Evolutionary conservation across 2,888 invertebrate genomes (phyloP), one percentile per base, ranked within the genome.

Genomic region (Cheilosia scutellata): DNA sequence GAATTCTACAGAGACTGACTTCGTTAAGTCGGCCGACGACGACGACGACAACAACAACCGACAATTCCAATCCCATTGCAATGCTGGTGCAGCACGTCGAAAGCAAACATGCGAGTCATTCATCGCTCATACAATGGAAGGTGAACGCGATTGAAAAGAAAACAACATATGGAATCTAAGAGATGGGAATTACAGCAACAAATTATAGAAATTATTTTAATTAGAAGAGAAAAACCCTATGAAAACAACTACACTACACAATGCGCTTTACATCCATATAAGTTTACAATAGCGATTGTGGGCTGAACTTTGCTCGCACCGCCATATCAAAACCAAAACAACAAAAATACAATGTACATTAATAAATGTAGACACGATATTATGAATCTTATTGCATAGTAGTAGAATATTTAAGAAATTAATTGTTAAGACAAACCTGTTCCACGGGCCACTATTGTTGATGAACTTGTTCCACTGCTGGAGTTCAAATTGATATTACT

Each of bases 371-470:
- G 72, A 44, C 44, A 44, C 44, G 7, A 29, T 7, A 20, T n/a
- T 7, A 20, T n/a, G 42, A 37, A 29, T 44, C 4, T 16, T 16
- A 44, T n/a, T 57, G n/a, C 16, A 42, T 2, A 37, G 51, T 40
- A n/a, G 16, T 63, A 82, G 25, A 44, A 72, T 66, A 75, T 79
- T 79, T 75, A 84, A 76, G 84, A 66, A 84, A 79, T 62, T 79
- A 76, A 71, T 63, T 31, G 42, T 60, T 37, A 11, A 55, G 42
- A 79, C 84, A 83, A 83, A 87, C 87, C 87, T 87, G 87, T 87
- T 87, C 87, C 87, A 47, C 87, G 87, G 42, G 83, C 75, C 51
- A 87, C 72, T 63, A 65, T 60, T 75, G 74, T 71, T 82, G 78
- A 71, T 65, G 65, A 71, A 82, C 87, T 83, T 47, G 87, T 75